Base-by-base conservation (phyloP, 2,888 invertebrate genomes). In the Acanthosoma haemorrhoidale region DNA sequence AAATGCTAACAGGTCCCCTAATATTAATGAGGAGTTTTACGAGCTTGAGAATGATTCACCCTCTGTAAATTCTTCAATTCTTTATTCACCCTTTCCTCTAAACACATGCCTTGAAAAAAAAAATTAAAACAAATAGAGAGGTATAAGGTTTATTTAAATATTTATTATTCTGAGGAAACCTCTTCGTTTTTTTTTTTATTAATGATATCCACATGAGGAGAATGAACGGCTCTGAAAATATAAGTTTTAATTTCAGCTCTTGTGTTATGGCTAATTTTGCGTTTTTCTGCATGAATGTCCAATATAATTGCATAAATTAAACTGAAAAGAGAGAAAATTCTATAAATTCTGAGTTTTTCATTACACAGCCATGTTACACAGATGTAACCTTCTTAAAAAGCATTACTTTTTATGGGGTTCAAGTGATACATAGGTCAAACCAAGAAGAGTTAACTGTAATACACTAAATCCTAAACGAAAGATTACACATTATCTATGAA, bases 11-110 rank as follows among this genome's bases (percentile, higher is more conserved):
- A 36, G 21, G 36, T 36, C 63, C 25, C 63, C 38, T 63, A 63
- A 63, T 63, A 63, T 63, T 63, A 63, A 63, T 63, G 63, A 63
- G 63, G 63, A 39, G 63, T 39, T 36, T 63, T 63, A 63, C 34
- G 36, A 38, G 38, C 63, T 63, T 63, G 39, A 63, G 63, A 34
- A 15, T 39, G 63, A 63, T 63, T 63, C 39, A 36, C 63, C 38
- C 36, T 63, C 63, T 63, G 25, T 36, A 63, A 63, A 38, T 36
- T 63, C 63, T 63, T 63, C 63, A 63, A 63, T 63, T 63, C 63
- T 63, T 63, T 63, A 63, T 63, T 63, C 63, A 63, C 63, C 63
- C 63, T 63, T 63, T 63, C 11, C 39, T 38, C 39, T 38, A 32
- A 36, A 63, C 34, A 63, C 38, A 63, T 63, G 36, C 36, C 21